phyloP scores from a whole-genome alignment of 2,888 invertebrate species.

The Lasioglossum pauxillum region DNA sequence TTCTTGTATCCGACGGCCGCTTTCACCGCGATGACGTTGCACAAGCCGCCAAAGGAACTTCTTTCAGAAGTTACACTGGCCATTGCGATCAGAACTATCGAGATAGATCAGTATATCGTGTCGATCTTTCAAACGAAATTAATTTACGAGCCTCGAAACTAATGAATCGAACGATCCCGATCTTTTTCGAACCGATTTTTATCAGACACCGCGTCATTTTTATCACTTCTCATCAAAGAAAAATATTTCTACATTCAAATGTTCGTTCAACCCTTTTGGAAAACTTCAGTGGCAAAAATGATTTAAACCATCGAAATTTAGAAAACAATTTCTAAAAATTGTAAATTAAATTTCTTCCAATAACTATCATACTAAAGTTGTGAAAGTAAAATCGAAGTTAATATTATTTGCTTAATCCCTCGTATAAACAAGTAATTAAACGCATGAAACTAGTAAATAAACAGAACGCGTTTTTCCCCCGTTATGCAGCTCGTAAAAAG shows the following conservation, averaged over 20 bases:
- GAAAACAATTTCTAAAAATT: not conserved
- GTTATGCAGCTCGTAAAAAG: not conserved
- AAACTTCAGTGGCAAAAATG: no score
- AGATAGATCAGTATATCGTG: conserved; percentile 1
- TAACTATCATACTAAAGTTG: not conserved
- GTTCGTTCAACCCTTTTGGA: not conserved
- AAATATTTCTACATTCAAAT: not conserved
- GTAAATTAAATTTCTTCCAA: not conserved
- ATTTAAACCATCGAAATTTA: no score
- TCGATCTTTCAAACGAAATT: conserved; percentile 13
- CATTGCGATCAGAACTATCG: not conserved
- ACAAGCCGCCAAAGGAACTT: not conserved
- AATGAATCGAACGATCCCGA: not conserved
- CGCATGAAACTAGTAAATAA: not conserved
- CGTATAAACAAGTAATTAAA: not conserved
- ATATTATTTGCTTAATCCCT: not conserved
- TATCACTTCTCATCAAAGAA: not conserved
- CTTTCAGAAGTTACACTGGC: conserved; percentile 6
- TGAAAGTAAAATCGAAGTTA: not conserved
- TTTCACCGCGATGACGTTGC: conserved; percentile 29
- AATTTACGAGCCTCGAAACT: not conserved
- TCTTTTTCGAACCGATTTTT: not conserved
- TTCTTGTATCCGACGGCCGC: conserved; percentile 38
- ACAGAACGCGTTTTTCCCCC: not conserved
- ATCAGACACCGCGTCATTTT: no score